Evolutionary conservation across 2,113 vertebrate genomes (phyloP).

Genomic region (Greenwoodochromis staneri): DNA sequence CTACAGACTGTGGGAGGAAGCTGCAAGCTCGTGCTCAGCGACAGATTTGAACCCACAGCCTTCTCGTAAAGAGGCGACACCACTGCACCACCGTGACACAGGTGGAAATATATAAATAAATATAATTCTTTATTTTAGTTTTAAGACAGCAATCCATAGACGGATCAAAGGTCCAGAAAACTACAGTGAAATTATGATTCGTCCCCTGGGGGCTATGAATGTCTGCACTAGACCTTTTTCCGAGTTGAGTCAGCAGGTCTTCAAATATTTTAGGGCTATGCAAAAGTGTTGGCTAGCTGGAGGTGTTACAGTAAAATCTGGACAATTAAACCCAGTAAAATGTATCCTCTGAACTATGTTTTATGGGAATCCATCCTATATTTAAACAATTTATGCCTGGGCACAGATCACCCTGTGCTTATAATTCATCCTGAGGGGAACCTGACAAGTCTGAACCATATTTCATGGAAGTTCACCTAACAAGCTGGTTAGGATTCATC

Average conservation of each 20-base stretch:
- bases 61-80: neutral
- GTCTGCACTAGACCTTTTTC: neutral
- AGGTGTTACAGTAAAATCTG: neutral
- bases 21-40: neutral
- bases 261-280: neutral
- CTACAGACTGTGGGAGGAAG: neutral
- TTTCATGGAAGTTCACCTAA: neutral
- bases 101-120: neutral
- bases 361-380: fast-evolving
- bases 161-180: fast-evolving
- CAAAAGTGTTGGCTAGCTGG: neutral
- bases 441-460: neutral
- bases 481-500: neutral
- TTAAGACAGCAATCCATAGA: neutral
- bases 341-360: neutral
- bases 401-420: neutral
- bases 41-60: neutral
- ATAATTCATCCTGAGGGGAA: neutral
- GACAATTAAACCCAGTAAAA: neutral
- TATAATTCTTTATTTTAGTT: fast-evolving
- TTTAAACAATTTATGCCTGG: neutral
- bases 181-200: fast-evolving
- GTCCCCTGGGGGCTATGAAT: neutral
- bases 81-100: neutral
- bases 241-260: neutral